Percentiles rank a stretch among this genome's conserved stretches.
Conservation (phyloP, 2,888 invertebrate species). For the Sphaerophoria taeniata region DNA sequence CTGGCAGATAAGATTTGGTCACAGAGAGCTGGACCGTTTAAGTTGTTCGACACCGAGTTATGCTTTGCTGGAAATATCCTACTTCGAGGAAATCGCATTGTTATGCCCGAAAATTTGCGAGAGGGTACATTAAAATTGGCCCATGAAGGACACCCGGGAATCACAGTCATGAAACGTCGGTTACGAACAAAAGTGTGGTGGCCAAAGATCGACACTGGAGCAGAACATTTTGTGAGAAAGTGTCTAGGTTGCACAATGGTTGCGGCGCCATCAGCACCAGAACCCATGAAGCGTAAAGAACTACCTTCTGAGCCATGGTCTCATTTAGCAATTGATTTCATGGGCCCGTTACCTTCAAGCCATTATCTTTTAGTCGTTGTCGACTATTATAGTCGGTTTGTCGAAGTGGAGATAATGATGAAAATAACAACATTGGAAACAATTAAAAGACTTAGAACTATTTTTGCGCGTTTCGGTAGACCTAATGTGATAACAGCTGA, state of each 20-base stretch:
- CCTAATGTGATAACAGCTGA: constrained; percentile 51
- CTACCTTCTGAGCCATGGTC: constrained; percentile 49
- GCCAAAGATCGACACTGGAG: constrained; percentile 50
- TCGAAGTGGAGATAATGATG: constrained; percentile 49
- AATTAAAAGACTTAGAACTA: not conserved
- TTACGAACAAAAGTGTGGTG: constrained; percentile 62
- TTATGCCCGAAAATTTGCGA: constrained; percentile 57
- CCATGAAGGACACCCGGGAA: constrained; percentile 77
- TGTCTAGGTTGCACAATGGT: constrained; percentile 47
- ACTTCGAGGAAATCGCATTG: constrained; percentile 52
- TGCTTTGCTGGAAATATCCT: constrained; percentile 58
- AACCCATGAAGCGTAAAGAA: constrained; percentile 75
- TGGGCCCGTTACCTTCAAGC: constrained; percentile 74
- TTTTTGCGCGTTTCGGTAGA: constrained; percentile 25
- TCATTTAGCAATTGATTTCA: constrained; percentile 75
- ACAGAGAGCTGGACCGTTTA: not conserved
- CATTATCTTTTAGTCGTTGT: constrained; percentile 54
- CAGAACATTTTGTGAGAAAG: constrained; percentile 31
- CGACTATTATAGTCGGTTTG: constrained; percentile 47
- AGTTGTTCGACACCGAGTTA: constrained; percentile 18
- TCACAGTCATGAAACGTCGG: constrained; percentile 54
- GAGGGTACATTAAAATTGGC: constrained; percentile 74
- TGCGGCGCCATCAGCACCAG: constrained; percentile 61
- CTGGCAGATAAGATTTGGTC: not conserved
- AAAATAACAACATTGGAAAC: constrained; percentile 36